Percentiles rank a stretch among this genome's conserved stretches.
Evolutionary conservation across 2,888 invertebrate genomes (phyloP).

Genomic region (Aporophyla nigra): DNA sequence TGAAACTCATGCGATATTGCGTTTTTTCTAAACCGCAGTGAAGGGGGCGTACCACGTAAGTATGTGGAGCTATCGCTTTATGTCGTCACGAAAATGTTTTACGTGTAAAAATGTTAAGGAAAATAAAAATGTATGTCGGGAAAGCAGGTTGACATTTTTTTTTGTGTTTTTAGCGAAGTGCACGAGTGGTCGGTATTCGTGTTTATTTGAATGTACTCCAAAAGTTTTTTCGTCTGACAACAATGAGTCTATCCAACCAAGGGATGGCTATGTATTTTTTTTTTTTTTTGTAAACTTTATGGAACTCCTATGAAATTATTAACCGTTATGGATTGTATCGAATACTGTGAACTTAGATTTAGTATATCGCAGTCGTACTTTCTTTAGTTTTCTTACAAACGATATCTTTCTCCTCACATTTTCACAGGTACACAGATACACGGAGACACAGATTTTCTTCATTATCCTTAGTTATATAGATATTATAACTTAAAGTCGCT

Average conservation of each 20-base stretch:
- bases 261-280: not conserved
- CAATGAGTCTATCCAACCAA: not conserved
- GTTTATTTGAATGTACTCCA: slow-evolving; percentile 37
- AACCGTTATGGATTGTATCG: not conserved
- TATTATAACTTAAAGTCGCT: too few species aligned
- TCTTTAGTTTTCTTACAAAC: not conserved
- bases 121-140: slow-evolving; percentile 69
- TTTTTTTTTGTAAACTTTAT: not conserved
- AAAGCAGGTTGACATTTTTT: slow-evolving; percentile 61
- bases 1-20: slow-evolving; percentile 89
- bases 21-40: slow-evolving; percentile 86
- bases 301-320: not conserved
- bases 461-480: not conserved
- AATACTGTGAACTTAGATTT: not conserved
- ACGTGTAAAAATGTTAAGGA: slow-evolving; percentile 71
- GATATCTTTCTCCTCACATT: not conserved
- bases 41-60: slow-evolving; percentile 73
- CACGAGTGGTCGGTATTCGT: slow-evolving; percentile 31
- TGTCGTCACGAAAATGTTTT: slow-evolving; percentile 79
- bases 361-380: not conserved
- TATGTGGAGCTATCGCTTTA: slow-evolving; percentile 74
- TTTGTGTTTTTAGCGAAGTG: slow-evolving; percentile 59
- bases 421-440: too few species aligned
- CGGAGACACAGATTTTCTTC: not conserved
- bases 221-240: slow-evolving; percentile 6